Evolutionary conservation across 2,113 vertebrate genomes (phyloP).

Genomic region (Addax nasomaculatus): DNA sequence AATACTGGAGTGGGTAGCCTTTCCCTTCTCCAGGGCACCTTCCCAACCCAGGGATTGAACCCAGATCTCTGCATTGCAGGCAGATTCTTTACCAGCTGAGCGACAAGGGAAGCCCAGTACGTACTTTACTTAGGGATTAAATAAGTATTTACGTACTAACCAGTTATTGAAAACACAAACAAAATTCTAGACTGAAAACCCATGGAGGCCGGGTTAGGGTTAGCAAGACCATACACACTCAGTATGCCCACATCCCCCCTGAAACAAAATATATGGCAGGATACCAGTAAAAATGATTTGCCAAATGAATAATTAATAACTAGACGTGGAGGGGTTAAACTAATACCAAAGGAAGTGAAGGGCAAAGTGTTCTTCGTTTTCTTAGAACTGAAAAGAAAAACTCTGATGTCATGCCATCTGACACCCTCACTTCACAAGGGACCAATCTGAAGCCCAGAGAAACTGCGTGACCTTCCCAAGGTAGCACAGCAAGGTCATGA

Average conservation of each 20-base stretch:
- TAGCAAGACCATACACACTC: background rate
- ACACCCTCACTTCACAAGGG: background rate
- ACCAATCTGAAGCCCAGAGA: background rate
- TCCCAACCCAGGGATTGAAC: background rate
- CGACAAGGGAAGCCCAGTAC: background rate
- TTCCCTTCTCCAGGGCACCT: background rate
- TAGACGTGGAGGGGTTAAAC: background rate
- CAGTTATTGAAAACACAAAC: background rate
- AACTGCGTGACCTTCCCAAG: background rate
- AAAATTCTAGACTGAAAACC: constrained; percentile 5
- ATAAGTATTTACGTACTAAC: background rate
- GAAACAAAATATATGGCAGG: background rate
- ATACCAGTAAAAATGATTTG: background rate
- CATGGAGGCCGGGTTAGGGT: background rate
- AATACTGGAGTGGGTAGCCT: background rate
- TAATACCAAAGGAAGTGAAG: background rate
- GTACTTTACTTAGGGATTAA: background rate
- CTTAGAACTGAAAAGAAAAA: background rate
- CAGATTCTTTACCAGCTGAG: background rate
- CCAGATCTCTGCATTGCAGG: background rate
- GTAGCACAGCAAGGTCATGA: background rate
- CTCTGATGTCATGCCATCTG: background rate
- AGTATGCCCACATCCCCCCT: fast-evolving
- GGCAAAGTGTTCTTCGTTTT: background rate
- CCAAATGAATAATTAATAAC: background rate